These are phyloP conservation scores for Phaonia tiefii DNA, from an alignment of 2,888 invertebrate genomes.

Conservation along the genomic window DNA sequence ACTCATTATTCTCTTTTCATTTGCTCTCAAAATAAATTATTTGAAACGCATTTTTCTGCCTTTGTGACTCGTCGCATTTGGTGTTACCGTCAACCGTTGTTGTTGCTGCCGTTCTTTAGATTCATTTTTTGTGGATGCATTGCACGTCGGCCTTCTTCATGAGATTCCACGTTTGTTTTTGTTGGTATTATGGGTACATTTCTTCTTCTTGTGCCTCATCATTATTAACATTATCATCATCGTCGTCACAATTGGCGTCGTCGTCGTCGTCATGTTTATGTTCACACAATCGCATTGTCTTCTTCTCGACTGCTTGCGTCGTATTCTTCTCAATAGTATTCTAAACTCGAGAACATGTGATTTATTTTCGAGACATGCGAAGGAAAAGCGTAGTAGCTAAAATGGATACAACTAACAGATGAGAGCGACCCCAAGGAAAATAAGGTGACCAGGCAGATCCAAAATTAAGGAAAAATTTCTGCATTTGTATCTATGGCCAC, in stretches of 20 bases:
- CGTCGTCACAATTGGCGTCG: constrained; percentile 10
- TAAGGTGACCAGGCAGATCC: constrained; percentile 3
- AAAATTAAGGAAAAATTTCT: too few relatives aligned
- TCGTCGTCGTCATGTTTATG: constrained; percentile 10
- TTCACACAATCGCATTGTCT: background rate
- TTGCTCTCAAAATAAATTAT: constrained; percentile 1
- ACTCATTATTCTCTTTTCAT: background rate
- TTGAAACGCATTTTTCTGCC: constrained; percentile 20
- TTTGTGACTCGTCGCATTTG: background rate
- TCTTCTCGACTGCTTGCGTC: constrained; percentile 4
- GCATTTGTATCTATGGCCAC: too few relatives aligned
- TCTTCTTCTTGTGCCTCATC: constrained; percentile 4
- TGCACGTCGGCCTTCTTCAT: constrained; percentile 17
- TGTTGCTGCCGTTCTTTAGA: background rate
- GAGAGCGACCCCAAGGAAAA: background rate
- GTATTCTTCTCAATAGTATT: background rate
- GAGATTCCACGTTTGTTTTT: background rate
- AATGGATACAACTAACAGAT: background rate
- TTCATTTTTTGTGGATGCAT: constrained; percentile 27
- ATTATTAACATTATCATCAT: background rate
- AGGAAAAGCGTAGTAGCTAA: background rate
- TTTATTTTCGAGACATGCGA: constrained; percentile 32
- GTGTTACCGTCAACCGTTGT: background rate
- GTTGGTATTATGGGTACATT: background rate
- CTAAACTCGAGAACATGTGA: constrained; percentile 27